Percentiles rank a stretch among this genome's conserved stretches.
phyloP scores from a whole-genome alignment of 2,888 invertebrate genomes.

The Heliconius ethilla region DNA sequence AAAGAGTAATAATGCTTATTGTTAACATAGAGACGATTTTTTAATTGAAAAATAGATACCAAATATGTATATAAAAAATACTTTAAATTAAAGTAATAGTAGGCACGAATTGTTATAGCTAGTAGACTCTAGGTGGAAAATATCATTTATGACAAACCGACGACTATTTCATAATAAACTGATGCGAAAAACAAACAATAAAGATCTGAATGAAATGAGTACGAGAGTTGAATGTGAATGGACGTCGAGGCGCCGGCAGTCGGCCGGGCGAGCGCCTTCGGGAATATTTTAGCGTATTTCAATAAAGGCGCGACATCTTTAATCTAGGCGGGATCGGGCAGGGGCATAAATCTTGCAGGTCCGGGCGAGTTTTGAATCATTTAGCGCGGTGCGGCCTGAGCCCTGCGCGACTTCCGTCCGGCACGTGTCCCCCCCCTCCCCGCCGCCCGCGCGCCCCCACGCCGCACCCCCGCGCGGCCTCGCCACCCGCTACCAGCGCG shows the following conservation, averaged over 20 bases:
- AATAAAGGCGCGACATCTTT: conserved; percentile 81
- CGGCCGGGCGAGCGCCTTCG: conserved; percentile 47
- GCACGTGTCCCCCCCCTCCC: conserved; percentile 65
- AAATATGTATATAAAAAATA: not conserved
- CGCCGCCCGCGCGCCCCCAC: conserved; percentile 50
- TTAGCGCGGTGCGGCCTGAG: conserved; percentile 72
- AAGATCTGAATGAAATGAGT: conserved; percentile 71
- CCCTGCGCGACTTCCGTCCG: conserved; percentile 80
- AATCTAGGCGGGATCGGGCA: conserved; percentile 78
- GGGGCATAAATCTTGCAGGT: conserved; percentile 82
- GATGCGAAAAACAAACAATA: conserved; percentile 69
- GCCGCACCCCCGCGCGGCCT: conserved; percentile 55
- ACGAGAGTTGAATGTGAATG: conserved; percentile 69
- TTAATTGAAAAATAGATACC: not conserved
- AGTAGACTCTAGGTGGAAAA: conserved; percentile 37
- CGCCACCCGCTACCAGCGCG: conserved; percentile 64
- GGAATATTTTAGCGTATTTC: conserved; percentile 75
- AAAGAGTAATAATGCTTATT: not conserved
- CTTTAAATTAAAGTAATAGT: not conserved
- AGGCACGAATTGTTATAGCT: not conserved
- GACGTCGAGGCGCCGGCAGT: conserved; percentile 48
- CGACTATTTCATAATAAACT: conserved; percentile 60
- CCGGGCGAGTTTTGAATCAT: conserved; percentile 81
- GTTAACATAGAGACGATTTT: not conserved
- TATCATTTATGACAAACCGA: conserved; percentile 57